Base-by-base conservation (phyloP, 2,888 invertebrate species). In the Phrixothrix hirtus region DNA sequence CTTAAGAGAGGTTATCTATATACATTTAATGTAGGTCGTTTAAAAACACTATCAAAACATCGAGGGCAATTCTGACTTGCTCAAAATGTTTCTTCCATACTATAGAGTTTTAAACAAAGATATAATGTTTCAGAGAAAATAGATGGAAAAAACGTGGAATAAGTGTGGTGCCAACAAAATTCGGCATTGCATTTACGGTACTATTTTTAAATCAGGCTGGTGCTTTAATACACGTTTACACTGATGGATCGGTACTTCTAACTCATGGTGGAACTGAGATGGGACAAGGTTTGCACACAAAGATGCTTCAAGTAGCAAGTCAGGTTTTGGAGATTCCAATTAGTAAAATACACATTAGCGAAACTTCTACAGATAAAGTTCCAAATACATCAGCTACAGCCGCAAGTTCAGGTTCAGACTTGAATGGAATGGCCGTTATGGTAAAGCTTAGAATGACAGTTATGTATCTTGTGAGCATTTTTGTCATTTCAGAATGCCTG, bases 201-300 rank as follows among this genome's bases (percentile, higher is more conserved):
- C 76, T 82, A 54, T 83, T 87, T 66, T 72, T 94, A 16, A 92
- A 93, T 72, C 94, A 95, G 79, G 87, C 85, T 1, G 95, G 93
- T 4, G 94, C 95, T 0, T 77, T 97, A 43, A 82, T 97, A 1
- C 83, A 92, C 30, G 81, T 95, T n/a, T 95, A 96, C 70, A 79
- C 79, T 0, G 92, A 92, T 73, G 95, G 95, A 1, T 92, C 95
- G n/a, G n/a, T n/a, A n/a, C n/a, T n/a, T n/a, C n/a, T n/a, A n/a
- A n/a, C n/a, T n/a, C n/a, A n/a, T n/a, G 94, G 93, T 21, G 96
- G 95, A n/a, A 88, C 90, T 5, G 97, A 97, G 80, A 96, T 97
- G 89, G 97, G 97, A 0, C 97, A 97, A 78, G 97, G 97, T 1
- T 78, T 98, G 2, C 91, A 95, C 71, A 97, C 93, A 0, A 97